Evolutionary conservation across 2,888 invertebrate species (phyloP).

Genomic region (Steinernema hermaphroditum): DNA sequence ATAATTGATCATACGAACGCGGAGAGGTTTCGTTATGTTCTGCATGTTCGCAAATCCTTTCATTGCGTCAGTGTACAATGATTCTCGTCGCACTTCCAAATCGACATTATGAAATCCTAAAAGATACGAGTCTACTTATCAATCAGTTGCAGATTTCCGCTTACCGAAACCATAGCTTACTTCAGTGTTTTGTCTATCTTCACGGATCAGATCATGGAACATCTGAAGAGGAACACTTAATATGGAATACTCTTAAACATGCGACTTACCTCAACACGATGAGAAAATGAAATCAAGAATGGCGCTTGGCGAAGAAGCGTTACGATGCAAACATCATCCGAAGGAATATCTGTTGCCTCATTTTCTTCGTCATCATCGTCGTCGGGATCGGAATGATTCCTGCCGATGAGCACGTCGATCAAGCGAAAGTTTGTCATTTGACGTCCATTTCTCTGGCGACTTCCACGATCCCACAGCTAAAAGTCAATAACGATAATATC

Average conservation of each 20-base stretch:
- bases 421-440: not conserved
- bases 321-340: constrained; percentile 72
- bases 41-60: not conserved
- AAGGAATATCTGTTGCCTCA: not conserved
- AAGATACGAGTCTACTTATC: too few species aligned
- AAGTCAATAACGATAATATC: too few species aligned
- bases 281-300: constrained; percentile 87
- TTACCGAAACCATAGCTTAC: not conserved
- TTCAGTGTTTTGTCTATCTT: constrained; percentile 75
- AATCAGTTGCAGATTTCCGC: too few species aligned
- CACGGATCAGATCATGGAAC: constrained; percentile 67
- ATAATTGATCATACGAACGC: constrained; percentile 76
- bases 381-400: not conserved
- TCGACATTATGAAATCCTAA: constrained; percentile 26
- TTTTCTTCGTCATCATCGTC: not conserved
- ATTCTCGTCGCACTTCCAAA: constrained; percentile 74
- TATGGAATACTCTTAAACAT: not conserved
- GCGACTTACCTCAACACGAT: constrained; percentile 71
- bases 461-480: not conserved
- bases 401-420: not conserved
- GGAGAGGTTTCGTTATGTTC: constrained; percentile 72
- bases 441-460: not conserved
- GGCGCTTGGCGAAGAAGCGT: constrained; percentile 88
- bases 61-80: constrained; percentile 77
- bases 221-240: constrained; percentile 62